Evolutionary conservation across 2,797 vertebrate genomes (phyloP).

Genomic region (Pagetopsis macropterus): DNA sequence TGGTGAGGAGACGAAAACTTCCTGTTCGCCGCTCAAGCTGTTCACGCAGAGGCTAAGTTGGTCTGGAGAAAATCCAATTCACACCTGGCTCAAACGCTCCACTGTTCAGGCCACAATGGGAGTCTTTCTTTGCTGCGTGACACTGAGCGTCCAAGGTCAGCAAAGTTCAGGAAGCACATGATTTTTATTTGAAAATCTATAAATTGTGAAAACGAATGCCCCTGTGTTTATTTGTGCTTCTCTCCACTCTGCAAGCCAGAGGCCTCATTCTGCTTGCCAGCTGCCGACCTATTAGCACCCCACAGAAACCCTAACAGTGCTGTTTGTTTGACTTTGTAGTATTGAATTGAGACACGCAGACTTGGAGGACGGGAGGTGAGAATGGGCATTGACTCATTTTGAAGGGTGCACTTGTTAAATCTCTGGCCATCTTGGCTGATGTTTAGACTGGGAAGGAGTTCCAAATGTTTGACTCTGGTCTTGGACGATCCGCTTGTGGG

Average conservation of each 20-base stretch:
- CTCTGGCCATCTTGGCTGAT: constrained; percentile 49
- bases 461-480: constrained; percentile 57
- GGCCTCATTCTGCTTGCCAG: constrained; percentile 62
- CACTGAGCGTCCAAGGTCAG: constrained; percentile 66
- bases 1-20: constrained; percentile 22
- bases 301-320: constrained; percentile 61
- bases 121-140: constrained; percentile 68
- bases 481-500: constrained; percentile 48
- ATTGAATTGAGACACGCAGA: constrained; percentile 63
- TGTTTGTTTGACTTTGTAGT: constrained; percentile 81
- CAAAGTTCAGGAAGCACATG: constrained; percentile 76
- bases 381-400: constrained; percentile 55
- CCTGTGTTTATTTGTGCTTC: constrained; percentile 79
- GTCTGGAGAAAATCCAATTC: constrained; percentile 50
- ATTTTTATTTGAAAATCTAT: constrained; percentile 81
- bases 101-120: constrained; percentile 67
- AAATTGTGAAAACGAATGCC: constrained; percentile 79
- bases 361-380: constrained; percentile 52
- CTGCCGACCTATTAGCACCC: constrained; percentile 74
- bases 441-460: constrained; percentile 70
- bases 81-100: constrained; percentile 65
- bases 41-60: constrained; percentile 19
- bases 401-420: constrained; percentile 73
- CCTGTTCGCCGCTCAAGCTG: constrained; percentile 21
- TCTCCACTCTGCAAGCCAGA: constrained; percentile 50